These are phyloP conservation scores for Panulirus ornatus DNA, from an alignment of 1,140 invertebrate genomes.

Conservation along the genomic window DNA sequence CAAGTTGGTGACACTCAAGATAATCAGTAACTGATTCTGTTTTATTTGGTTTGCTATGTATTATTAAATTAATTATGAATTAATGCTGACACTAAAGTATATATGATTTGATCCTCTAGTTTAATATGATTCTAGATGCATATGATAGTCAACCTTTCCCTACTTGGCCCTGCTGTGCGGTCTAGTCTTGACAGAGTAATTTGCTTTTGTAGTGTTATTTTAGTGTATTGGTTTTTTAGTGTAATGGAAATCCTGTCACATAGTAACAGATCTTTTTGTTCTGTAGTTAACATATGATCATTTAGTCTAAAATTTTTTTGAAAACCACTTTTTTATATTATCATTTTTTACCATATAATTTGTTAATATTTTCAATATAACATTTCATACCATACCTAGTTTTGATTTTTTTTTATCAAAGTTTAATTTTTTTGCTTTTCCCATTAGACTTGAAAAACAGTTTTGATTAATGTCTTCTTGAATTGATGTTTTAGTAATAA, in stretches of 20 bases:
- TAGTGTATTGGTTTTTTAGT: too few species aligned
- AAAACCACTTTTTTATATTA: neutral
- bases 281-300: too few species aligned
- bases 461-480: too few species aligned
- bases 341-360: neutral
- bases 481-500: too few species aligned
- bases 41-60: constrained; percentile 20
- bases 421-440: too few species aligned
- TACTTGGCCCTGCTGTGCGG: neutral
- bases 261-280: too few species aligned
- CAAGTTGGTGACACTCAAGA: constrained; percentile 63
- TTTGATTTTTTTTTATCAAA: too few species aligned
- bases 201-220: neutral
- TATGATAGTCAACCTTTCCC: neutral
- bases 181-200: neutral
- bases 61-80: constrained; percentile 1
- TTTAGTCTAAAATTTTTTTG: too few species aligned
- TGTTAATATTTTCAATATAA: too few species aligned
- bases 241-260: too few species aligned
- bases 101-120: neutral
- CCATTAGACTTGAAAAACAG: too few species aligned
- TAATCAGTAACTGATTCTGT: constrained; percentile 2
- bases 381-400: too few species aligned
- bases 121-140: constrained; percentile 21
- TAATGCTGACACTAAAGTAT: constrained; percentile 13